A percentile compares a stretch with the other conserved stretches of the same genome.
Evolutionary conservation across 2,113 vertebrate genomes (phyloP).

Genomic region (Rhynchomys soricoides): DNA sequence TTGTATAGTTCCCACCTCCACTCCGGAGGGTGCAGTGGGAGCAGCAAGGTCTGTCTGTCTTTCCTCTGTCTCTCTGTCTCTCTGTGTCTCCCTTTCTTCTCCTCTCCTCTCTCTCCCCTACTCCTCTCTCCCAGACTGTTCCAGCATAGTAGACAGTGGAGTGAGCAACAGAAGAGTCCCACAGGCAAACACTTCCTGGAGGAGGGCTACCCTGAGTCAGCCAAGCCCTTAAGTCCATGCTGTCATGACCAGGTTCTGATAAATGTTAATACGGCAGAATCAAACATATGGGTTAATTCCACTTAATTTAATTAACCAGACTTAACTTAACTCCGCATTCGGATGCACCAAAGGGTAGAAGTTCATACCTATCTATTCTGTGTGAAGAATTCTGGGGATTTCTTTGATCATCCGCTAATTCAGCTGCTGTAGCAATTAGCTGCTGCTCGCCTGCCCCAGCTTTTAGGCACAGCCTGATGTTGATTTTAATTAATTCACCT

Average conservation of each 20-base stretch:
- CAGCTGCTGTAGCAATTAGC: conserved; percentile 54
- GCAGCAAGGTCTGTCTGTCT: background rate
- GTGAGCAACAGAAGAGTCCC: no score
- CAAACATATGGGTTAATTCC: conserved; percentile 7
- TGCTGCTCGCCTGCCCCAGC: background rate
- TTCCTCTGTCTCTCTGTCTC: background rate
- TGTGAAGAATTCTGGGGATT: conserved; percentile 6
- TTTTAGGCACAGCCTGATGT: conserved; percentile 47
- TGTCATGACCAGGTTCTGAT: background rate
- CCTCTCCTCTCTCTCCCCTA: background rate
- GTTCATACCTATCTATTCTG: conserved; percentile 51
- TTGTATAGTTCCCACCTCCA: fast-evolving
- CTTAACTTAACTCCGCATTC: conserved; percentile 43
- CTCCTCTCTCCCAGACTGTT: background rate
- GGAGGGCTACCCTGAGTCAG: background rate
- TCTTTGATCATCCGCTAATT: conserved; percentile 71
- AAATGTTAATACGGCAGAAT: background rate
- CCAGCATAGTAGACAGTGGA: background rate
- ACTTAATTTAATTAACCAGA: conserved; percentile 67
- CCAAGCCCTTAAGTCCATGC: background rate
- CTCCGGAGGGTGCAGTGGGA: fast-evolving
- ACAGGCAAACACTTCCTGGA: background rate
- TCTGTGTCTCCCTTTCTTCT: background rate
- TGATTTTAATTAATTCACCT: conserved; percentile 69
- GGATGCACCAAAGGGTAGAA: conserved; percentile 35